phyloP scores from a whole-genome alignment of 2,888 invertebrate genomes.

The Eupelmus urozonus region DNA sequence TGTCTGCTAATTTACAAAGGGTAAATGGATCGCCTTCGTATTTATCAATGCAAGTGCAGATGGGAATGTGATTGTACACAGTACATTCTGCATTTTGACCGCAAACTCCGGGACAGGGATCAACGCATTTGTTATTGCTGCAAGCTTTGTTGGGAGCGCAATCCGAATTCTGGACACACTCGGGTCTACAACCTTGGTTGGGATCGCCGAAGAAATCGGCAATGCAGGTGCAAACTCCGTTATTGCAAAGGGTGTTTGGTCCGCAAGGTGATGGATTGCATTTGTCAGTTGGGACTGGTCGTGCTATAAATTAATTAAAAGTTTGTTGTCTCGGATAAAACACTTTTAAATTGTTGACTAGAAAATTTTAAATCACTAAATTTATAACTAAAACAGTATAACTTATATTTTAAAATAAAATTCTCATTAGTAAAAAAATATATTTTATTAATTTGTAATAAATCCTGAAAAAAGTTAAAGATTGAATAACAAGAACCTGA shows the following conservation, averaged over 20 bases:
- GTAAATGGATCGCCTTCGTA: constrained; percentile 81
- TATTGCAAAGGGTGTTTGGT: constrained; percentile 83
- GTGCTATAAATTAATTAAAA: constrained; percentile 39
- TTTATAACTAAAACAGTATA: too few species aligned
- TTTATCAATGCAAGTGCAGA: constrained; percentile 80
- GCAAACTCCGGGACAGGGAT: constrained; percentile 90
- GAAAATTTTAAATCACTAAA: too few species aligned
- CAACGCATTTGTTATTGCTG: constrained; percentile 86
- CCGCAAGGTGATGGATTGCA: constrained; percentile 87
- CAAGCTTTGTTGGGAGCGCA: constrained; percentile 88
- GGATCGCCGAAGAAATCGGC: constrained; percentile 76
- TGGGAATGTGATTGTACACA: constrained; percentile 85
- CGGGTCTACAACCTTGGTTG: constrained; percentile 85
- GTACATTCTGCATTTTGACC: constrained; percentile 87
- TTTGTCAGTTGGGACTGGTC: constrained; percentile 77
- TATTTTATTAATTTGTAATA: too few species aligned
- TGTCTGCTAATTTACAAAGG: constrained; percentile 69
- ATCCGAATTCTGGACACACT: constrained; percentile 89
- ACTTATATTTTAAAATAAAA: neutral
- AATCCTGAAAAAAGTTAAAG: too few species aligned
- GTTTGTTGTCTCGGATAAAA: too few species aligned
- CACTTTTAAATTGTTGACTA: too few species aligned
- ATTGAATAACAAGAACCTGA: neutral
- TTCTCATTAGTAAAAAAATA: neutral
- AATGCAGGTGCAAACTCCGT: constrained; percentile 75